Evolutionary conservation across 2,888 invertebrate genomes (phyloP), one percentile per base, ranked within the genome.

Genomic region (Diaphora mendica): DNA sequence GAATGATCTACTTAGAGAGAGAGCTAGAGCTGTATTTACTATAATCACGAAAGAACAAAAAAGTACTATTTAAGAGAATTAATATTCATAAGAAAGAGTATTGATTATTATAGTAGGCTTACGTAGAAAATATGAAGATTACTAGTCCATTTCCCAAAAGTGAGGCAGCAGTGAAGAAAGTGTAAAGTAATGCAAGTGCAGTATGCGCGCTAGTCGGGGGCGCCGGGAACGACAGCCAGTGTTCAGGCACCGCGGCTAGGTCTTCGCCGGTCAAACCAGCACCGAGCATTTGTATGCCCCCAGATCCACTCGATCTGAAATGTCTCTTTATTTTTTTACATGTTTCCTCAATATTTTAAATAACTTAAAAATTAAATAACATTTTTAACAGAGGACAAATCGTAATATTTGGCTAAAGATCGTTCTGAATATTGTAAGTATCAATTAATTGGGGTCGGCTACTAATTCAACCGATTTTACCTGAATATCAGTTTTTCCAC

Each of bases 191-290:
- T 9, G 97, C 98, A 68, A 98, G 95, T 5, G 98, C 96, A 80
- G 98, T 98, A 92, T 98, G 98, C 84, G 98, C 96, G 71, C 98
- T 97, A 77, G 97, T 97, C 75, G 98, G 98, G 1, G 98, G 98
- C 87, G 98, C 98, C 8, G 97, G 96, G 92, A 96, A 98, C 55
- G 96, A 94, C 48, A 98, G 95, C 98, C 98, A 98, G 92, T 98
- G 98, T 82, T 97, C 97, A 13, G 97, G 98, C 83, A 98, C 97
- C 84, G 97, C 97, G 48, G 97, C 95, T 79, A 98, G 93, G 87
- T 98, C 97, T 69, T 97, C 97, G 42, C 97, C 96, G 13, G 97
- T 97, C 48, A 98, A 96, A 88, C 98, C 98, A 95, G 97, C 98
- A 81, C 97, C 98, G 77, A 98, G 90, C 92, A 97, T 91, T 81